Percentiles rank a stretch among this genome's conserved stretches.
Evolutionary conservation across 2,113 vertebrate genomes (phyloP).

Genomic region (Promerops cafer): DNA sequence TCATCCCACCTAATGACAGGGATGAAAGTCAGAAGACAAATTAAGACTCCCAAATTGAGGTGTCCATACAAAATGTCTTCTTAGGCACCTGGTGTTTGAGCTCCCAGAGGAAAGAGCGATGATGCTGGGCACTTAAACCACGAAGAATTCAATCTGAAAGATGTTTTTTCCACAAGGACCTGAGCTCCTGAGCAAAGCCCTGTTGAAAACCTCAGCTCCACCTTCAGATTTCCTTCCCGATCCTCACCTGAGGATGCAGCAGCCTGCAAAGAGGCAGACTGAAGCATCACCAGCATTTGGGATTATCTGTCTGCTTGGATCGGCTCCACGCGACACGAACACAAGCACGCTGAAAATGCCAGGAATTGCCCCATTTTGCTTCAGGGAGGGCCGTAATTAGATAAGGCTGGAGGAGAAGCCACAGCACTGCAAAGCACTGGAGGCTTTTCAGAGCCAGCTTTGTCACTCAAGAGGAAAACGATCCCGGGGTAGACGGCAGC

Average conservation of each 20-base stretch:
- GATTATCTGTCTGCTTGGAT: not conserved
- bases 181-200: not conserved
- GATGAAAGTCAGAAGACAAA: not conserved
- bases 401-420: not conserved
- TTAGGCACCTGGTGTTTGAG: not conserved
- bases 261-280: not conserved
- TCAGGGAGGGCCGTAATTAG: not conserved
- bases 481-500: not conserved
- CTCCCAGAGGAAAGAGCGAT: not conserved
- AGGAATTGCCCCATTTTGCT: slow-evolving; percentile 16
- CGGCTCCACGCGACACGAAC: not conserved
- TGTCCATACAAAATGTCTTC: not conserved
- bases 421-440: not conserved
- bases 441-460: not conserved
- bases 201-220: not conserved
- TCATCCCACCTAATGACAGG: not conserved
- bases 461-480: slow-evolving; percentile 4
- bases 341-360: not conserved
- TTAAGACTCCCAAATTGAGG: not conserved
- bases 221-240: not conserved
- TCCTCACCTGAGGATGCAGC: not conserved
- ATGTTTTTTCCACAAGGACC: not conserved
- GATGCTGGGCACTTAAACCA: not conserved
- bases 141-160: not conserved
- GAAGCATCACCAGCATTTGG: not conserved